Evolutionary conservation across 2,113 vertebrate genomes (phyloP).

Genomic region (Lepidothrix coronata): DNA sequence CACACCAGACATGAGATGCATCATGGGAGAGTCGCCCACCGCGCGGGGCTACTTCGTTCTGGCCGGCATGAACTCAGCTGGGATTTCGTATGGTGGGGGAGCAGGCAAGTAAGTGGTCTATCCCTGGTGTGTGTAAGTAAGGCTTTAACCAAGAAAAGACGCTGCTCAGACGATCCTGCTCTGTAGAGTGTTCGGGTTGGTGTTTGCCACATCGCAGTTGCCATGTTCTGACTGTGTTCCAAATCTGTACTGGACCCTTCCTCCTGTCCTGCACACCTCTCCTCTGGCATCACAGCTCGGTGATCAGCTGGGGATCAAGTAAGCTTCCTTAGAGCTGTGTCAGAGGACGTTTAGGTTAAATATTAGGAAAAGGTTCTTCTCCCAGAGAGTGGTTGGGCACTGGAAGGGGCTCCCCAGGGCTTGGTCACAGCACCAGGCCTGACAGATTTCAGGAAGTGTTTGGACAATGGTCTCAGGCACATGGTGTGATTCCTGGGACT

Average conservation of each 20-base stretch:
- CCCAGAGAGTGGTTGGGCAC: background rate
- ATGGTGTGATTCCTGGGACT: background rate
- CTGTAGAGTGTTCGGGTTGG: background rate
- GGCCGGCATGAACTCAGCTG: conserved; percentile 96
- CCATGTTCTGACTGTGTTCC: background rate
- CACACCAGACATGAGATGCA: conserved; percentile 92
- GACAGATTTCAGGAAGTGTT: background rate
- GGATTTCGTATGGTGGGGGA: conserved; percentile 89
- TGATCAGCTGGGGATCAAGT: background rate
- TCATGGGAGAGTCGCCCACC: conserved; percentile 91
- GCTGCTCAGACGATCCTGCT: background rate
- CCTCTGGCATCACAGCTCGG: background rate
- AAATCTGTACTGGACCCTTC: background rate
- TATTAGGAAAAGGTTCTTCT: background rate
- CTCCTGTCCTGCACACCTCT: background rate
- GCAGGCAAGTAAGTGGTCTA: conserved; percentile 88
- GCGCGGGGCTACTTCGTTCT: conserved; percentile 88
- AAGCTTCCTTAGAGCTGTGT: background rate
- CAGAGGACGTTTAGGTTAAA: background rate
- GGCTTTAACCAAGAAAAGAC: background rate
- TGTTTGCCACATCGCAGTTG: background rate
- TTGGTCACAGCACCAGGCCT: background rate
- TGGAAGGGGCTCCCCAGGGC: background rate
- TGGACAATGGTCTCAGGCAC: background rate
- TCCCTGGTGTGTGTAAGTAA: background rate